These are phyloP conservation scores for Rhizoglyphus robini DNA, from an alignment of 1,140 invertebrate genomes.

Conservation along the genomic window DNA sequence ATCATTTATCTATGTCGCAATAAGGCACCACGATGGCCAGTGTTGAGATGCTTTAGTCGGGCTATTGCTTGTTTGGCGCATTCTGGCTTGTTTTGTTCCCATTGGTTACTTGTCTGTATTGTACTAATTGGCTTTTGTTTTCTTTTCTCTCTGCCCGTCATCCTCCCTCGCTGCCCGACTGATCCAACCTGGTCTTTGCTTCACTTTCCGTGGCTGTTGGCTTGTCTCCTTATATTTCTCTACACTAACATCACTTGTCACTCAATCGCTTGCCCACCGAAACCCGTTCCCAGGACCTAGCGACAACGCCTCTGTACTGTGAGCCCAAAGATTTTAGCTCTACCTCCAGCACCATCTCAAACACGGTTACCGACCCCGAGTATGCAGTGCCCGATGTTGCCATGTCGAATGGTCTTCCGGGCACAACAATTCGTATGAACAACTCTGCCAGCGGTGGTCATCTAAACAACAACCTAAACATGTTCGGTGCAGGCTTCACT, in stretches of 20 bases:
- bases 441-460: not conserved
- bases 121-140: not conserved
- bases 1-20: no score
- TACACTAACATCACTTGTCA: not conserved
- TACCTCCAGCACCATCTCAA: constrained; percentile 9
- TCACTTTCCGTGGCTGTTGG: not conserved
- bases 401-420: not conserved
- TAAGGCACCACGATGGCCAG: no score
- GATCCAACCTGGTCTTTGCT: not conserved
- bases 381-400: constrained; percentile 18
- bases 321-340: constrained; percentile 19
- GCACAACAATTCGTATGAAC: not conserved
- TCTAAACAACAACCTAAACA: constrained; percentile 1
- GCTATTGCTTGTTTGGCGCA: no score
- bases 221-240: no score
- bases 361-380: not conserved
- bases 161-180: not conserved
- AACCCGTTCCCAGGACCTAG: not conserved
- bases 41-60: no score
- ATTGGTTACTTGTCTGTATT: no score
- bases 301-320: constrained; percentile 8
- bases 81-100: no score
- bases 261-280: not conserved
- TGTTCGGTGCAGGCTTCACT: constrained; percentile 12
- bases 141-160: not conserved